Percentiles rank a stretch among this genome's conserved stretches.
Evolutionary conservation across 2,797 vertebrate genomes (phyloP).

Genomic region (Bufotes viridis): DNA sequence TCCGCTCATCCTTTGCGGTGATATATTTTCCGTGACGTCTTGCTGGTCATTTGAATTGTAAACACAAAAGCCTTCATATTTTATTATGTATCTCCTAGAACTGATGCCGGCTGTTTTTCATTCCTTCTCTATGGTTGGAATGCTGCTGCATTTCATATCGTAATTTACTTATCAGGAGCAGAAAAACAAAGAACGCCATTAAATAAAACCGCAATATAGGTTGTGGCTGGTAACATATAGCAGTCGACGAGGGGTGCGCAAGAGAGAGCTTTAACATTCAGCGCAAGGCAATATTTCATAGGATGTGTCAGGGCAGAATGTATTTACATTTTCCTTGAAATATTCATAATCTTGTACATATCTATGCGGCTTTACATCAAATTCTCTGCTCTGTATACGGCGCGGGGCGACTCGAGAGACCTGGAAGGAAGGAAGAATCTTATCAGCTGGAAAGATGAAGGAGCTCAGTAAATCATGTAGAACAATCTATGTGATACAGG

Average conservation of each 20-base stretch:
- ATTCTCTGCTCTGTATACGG: conserved; percentile 2
- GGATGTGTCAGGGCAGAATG: conserved; percentile 29
- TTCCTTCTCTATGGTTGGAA: background rate
- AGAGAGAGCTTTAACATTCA: conserved; percentile 42
- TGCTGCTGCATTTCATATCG: conserved; percentile 9
- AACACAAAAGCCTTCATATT: conserved; percentile 15
- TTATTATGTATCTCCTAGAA: conserved; percentile 4
- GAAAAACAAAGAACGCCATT: conserved; percentile 25
- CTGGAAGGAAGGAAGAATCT: background rate
- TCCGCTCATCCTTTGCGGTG: background rate
- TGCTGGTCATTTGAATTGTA: conserved; percentile 19
- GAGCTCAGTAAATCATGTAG: background rate
- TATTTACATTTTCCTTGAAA: conserved; percentile 59
- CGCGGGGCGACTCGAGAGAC: conserved; percentile 18
- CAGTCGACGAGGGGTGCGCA: background rate
- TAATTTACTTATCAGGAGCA: conserved; percentile 38
- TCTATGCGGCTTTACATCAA: conserved; percentile 25
- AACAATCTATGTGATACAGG: conserved; percentile 14
- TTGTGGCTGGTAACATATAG: conserved; percentile 19
- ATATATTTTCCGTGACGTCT: conserved; percentile 17
- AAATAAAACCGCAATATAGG: conserved; percentile 46
- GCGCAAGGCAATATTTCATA: conserved; percentile 50
- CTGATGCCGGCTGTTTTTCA: conserved; percentile 18
- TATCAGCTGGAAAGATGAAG: conserved; percentile 24
- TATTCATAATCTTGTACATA: conserved; percentile 48